These are phyloP conservation scores for Hipparchia semele DNA, from an alignment of 2,888 invertebrate species.

Conservation along the genomic window DNA sequence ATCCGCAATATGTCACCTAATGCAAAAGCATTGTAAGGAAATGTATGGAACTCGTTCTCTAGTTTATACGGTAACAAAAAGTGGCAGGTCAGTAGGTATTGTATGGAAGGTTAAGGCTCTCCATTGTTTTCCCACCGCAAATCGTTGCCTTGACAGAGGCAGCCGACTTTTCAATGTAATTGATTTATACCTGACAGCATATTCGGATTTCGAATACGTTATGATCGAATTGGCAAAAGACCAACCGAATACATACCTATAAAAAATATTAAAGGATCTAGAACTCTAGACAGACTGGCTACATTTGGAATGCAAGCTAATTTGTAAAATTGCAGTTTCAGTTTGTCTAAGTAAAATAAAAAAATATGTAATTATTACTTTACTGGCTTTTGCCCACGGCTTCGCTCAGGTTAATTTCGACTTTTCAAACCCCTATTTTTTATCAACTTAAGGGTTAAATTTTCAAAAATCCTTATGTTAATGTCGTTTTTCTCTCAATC, in stretches of 20 bases:
- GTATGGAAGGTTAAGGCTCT: constrained; percentile 34
- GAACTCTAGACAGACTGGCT: too few species aligned
- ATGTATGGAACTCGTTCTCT: constrained; percentile 30
- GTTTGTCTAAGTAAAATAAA: too few species aligned
- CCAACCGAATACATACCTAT: neutral
- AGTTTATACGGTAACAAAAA: constrained; percentile 31
- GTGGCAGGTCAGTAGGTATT: constrained; percentile 4
- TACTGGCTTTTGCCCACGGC: too few species aligned
- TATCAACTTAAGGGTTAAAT: too few species aligned
- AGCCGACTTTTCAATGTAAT: constrained; percentile 32
- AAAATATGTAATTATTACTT: too few species aligned
- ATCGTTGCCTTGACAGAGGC: constrained; percentile 39
- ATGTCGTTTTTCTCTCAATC: too few species aligned
- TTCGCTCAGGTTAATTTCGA: too few species aligned
- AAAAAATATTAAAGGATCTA: neutral
- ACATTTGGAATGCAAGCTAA: too few species aligned
- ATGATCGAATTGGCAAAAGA: neutral
- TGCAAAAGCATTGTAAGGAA: constrained; percentile 35
- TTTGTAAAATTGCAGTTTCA: too few species aligned
- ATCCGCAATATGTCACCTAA: constrained; percentile 30
- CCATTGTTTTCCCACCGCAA: constrained; percentile 44
- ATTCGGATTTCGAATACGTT: constrained; percentile 17
- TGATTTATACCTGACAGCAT: constrained; percentile 35
- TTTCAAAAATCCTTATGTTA: too few species aligned
- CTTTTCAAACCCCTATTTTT: too few species aligned